These are phyloP conservation scores for Bovichtus diacanthus DNA, from an alignment of 2,797 vertebrate species.

Conservation along the genomic window DNA sequence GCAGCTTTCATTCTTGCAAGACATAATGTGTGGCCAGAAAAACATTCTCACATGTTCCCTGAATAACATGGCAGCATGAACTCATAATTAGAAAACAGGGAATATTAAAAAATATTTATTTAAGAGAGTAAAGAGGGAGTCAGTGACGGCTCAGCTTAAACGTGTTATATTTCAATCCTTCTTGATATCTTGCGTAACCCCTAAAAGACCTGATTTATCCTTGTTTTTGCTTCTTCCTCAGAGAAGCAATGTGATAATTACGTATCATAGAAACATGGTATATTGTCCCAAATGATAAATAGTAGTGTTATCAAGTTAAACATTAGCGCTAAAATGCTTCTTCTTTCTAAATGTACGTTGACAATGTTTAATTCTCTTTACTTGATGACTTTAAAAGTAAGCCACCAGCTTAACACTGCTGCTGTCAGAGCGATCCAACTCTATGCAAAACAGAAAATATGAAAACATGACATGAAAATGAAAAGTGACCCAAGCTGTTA, in stretches of 20 bases:
- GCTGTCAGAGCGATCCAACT: no score
- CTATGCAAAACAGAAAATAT: no score
- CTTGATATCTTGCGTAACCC: not conserved
- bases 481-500: not conserved
- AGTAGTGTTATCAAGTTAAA: not conserved
- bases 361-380: no score
- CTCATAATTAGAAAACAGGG: slow-evolving; percentile 22
- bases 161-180: not conserved
- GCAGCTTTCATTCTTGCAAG: not conserved
- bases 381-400: no score
- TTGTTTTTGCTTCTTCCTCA: not conserved
- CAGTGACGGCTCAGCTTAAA: not conserved
- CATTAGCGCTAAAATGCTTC: not conserved
- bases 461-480: no score
- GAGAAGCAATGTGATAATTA: slow-evolving; percentile 8
- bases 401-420: no score
- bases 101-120: slow-evolving; percentile 15
- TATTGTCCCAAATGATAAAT: not conserved
- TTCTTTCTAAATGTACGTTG: no score
- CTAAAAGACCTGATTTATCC: not conserved
- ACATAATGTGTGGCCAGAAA: not conserved
- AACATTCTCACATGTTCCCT: not conserved
- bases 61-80: slow-evolving; percentile 17
- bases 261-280: slow-evolving; percentile 8
- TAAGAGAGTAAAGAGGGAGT: not conserved